Conservation (phyloP, 2,113 vertebrate genomes). For the Pagrus major region DNA sequence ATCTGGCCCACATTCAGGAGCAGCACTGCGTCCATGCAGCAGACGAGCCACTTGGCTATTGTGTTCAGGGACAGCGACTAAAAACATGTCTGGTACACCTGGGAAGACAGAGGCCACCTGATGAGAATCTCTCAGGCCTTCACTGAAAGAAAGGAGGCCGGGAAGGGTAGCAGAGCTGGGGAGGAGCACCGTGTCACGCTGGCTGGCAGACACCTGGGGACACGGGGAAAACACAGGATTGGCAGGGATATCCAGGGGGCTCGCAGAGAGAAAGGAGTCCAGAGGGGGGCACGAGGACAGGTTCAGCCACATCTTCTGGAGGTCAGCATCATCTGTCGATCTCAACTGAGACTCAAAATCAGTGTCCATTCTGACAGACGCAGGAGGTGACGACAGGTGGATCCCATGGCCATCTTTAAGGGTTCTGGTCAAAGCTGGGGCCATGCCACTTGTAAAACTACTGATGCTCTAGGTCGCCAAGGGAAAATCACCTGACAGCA, state of each 20-base stretch:
- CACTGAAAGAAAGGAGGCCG: constrained; percentile 76
- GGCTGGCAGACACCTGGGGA: constrained; percentile 77
- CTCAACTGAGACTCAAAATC: constrained; percentile 85
- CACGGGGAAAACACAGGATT: constrained; percentile 73
- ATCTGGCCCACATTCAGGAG: constrained; percentile 61
- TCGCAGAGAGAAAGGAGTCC: constrained; percentile 76
- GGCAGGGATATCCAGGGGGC: constrained; percentile 81
- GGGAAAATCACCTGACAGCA: constrained; percentile 10
- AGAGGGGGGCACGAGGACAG: constrained; percentile 83
- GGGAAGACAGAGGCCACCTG: constrained; percentile 77
- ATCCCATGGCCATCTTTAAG: constrained; percentile 87
- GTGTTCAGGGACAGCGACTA: constrained; percentile 80
- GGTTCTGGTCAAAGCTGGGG: constrained; percentile 90
- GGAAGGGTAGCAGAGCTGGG: constrained; percentile 82
- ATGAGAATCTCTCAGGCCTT: constrained; percentile 69
- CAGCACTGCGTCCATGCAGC: constrained; percentile 45
- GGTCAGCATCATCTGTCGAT: constrained; percentile 80
- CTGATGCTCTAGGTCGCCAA: not conserved
- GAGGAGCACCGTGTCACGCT: constrained; percentile 83
- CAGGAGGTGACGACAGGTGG: constrained; percentile 87
- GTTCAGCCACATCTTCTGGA: constrained; percentile 86
- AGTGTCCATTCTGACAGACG: constrained; percentile 84
- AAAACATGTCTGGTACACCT: constrained; percentile 74
- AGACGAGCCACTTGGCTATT: constrained; percentile 75
- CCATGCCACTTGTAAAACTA: constrained; percentile 79